Conservation (phyloP, 2,113 vertebrate species). For the Morone chrysops region DNA sequence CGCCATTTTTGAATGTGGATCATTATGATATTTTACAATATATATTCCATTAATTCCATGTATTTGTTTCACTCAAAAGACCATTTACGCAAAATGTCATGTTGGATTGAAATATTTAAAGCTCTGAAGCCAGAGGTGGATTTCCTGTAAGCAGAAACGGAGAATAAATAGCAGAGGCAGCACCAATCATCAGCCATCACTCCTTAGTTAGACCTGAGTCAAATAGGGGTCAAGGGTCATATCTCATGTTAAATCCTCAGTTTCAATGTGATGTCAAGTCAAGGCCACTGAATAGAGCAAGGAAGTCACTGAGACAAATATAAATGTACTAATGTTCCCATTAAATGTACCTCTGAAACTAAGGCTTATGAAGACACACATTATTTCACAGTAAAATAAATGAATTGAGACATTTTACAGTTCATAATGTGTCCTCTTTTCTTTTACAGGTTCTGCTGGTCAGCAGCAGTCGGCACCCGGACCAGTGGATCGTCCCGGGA, state of each 20-base stretch:
- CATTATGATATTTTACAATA: no score
- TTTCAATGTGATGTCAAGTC: neutral
- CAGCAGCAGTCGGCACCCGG: slow-evolving; percentile 97
- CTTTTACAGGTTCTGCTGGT: slow-evolving; percentile 91
- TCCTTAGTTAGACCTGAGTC: slow-evolving; percentile 15
- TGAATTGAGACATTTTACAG: no score
- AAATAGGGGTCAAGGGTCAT: slow-evolving; percentile 1
- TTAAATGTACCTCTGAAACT: neutral
- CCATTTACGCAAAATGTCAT: neutral
- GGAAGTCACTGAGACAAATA: neutral
- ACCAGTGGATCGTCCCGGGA: slow-evolving; percentile 98
- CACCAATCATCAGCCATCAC: slow-evolving; percentile 8
- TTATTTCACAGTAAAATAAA: neutral
- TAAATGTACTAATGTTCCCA: neutral
- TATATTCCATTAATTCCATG: neutral
- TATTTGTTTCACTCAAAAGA: neutral
- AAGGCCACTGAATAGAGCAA: neutral
- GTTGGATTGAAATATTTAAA: neutral
- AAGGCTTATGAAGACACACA: neutral
- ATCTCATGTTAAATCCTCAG: slow-evolving; percentile 9
- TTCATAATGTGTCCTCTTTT: neutral
- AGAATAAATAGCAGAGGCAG: slow-evolving; percentile 30
- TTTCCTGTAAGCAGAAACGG: neutral
- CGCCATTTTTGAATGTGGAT: no score
- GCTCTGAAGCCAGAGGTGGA: neutral